Evolutionary conservation across 2,888 invertebrate species (phyloP).

Genomic region (Eulithis testata): DNA sequence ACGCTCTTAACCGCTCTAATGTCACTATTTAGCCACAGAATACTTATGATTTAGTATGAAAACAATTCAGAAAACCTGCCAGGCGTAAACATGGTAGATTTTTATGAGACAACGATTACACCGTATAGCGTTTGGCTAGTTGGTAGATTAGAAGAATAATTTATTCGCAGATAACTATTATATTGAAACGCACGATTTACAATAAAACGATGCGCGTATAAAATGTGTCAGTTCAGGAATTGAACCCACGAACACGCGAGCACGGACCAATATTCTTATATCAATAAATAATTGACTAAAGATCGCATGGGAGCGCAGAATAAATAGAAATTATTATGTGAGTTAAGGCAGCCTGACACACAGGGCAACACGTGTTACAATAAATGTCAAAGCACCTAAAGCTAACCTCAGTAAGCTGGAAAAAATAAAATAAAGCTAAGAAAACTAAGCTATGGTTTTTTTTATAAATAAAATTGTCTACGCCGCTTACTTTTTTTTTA

Average conservation of each 20-base stretch:
- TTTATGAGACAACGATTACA: no score
- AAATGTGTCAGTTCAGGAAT: slow-evolving; percentile 33
- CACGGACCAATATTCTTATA: slow-evolving; percentile 35
- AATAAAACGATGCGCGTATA: slow-evolving; percentile 28
- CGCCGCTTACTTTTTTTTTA: no score
- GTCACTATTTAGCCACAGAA: no score
- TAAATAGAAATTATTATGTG: slow-evolving; percentile 15
- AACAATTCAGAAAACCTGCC: no score
- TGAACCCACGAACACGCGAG: slow-evolving; percentile 37
- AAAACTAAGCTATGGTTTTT: background rate
- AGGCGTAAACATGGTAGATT: no score
- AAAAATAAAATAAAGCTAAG: no score
- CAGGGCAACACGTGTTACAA: background rate
- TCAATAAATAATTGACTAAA: slow-evolving; percentile 37
- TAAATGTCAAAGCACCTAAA: no score
- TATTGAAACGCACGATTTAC: slow-evolving; percentile 6
- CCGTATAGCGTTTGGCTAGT: no score
- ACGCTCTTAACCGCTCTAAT: no score
- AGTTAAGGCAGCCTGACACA: slow-evolving; percentile 7
- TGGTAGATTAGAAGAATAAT: background rate
- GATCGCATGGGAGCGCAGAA: slow-evolving; percentile 11
- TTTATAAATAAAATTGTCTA: background rate
- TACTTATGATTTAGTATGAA: no score
- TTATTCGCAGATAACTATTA: background rate
- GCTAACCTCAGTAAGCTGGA: no score